Conservation (phyloP, 2,113 vertebrate species). For the Pungitius pungitius region DNA sequence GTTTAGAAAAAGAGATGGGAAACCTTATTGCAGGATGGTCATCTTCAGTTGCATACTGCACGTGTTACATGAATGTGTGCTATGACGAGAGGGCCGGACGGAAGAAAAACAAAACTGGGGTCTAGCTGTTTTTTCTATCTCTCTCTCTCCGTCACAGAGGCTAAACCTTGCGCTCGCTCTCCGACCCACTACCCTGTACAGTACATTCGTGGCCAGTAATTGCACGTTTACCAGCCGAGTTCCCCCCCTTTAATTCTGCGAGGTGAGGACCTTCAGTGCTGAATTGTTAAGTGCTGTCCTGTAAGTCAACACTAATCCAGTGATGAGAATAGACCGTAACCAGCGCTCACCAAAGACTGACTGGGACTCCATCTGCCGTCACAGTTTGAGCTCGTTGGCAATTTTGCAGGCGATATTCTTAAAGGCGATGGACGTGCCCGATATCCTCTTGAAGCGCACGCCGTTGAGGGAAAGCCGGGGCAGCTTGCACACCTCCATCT, state of each 20-base stretch:
- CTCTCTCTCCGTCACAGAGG: slow-evolving; percentile 59
- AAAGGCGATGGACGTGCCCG: slow-evolving; percentile 96
- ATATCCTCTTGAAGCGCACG: slow-evolving; percentile 98
- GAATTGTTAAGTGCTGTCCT: slow-evolving; percentile 47
- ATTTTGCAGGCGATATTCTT: slow-evolving; percentile 99
- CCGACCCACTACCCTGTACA: slow-evolving; percentile 87
- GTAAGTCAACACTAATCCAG: slow-evolving; percentile 71
- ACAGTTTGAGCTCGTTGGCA: slow-evolving; percentile 98
- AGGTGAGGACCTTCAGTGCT: slow-evolving; percentile 68
- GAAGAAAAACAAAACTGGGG: slow-evolving; percentile 26
- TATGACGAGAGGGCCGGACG: slow-evolving; percentile 48
- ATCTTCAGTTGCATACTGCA: slow-evolving; percentile 81
- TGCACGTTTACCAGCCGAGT: slow-evolving; percentile 79
- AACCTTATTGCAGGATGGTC: slow-evolving; percentile 92
- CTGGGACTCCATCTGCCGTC: slow-evolving; percentile 71
- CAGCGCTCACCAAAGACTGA: slow-evolving; percentile 53
- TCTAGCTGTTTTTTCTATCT: slow-evolving; percentile 60
- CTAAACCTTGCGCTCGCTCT: slow-evolving; percentile 58
- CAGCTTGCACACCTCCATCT: slow-evolving; percentile 98
- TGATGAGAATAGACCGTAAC: slow-evolving; percentile 61
- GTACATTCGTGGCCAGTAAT: slow-evolving; percentile 86
- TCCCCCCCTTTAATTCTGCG: slow-evolving; percentile 82
- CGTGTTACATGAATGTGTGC: slow-evolving; percentile 66
- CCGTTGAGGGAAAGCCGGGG: slow-evolving; percentile 94
- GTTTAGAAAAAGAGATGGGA: slow-evolving; percentile 85